These are phyloP conservation scores for Henricia sp. DNA, from an alignment of 53 echinoderm and acorn worm genomes.

Conservation along the genomic window DNA sequence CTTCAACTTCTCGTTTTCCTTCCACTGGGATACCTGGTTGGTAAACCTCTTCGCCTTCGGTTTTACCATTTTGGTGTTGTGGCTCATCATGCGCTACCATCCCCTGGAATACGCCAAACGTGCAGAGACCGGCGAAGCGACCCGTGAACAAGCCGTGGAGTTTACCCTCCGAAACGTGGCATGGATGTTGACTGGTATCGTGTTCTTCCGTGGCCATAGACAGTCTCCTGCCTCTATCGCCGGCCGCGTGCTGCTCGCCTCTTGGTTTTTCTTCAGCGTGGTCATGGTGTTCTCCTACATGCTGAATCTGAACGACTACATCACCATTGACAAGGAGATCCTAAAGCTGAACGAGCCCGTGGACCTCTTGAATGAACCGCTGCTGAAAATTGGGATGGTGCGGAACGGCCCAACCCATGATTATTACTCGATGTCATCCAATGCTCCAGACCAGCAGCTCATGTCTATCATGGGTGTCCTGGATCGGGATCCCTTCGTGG, in stretches of 20 bases:
- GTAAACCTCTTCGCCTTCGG: constrained; percentile 67
- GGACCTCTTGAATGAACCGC: constrained; percentile 79
- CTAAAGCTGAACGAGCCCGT: constrained; percentile 49
- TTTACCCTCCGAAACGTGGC: constrained; percentile 72
- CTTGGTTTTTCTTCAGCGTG: constrained; percentile 87
- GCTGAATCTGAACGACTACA: constrained; percentile 71
- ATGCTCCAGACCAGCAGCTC: constrained; percentile 49
- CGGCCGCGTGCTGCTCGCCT: constrained; percentile 64
- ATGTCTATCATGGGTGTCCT: constrained; percentile 68
- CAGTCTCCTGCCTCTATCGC: constrained; percentile 70
- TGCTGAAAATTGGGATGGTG: constrained; percentile 82
- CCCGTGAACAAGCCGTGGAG: constrained; percentile 62
- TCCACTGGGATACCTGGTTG: constrained; percentile 72
- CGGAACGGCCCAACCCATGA: constrained; percentile 81
- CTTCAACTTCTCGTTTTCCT: constrained; percentile 75
- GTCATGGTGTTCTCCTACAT: constrained; percentile 77
- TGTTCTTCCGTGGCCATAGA: constrained; percentile 72
- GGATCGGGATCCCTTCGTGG: constrained; percentile 81
- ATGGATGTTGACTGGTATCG: constrained; percentile 30
- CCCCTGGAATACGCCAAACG: constrained; percentile 76
- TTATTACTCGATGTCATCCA: constrained; percentile 71
- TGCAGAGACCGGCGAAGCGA: constrained; percentile 50
- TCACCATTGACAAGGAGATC: constrained; percentile 65
- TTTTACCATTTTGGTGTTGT: constrained; percentile 61
- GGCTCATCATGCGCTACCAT: constrained; percentile 64